These are phyloP conservation scores for Delphinapterus leucas DNA, from an alignment of 2,113 vertebrate genomes.

Conservation along the genomic window DNA sequence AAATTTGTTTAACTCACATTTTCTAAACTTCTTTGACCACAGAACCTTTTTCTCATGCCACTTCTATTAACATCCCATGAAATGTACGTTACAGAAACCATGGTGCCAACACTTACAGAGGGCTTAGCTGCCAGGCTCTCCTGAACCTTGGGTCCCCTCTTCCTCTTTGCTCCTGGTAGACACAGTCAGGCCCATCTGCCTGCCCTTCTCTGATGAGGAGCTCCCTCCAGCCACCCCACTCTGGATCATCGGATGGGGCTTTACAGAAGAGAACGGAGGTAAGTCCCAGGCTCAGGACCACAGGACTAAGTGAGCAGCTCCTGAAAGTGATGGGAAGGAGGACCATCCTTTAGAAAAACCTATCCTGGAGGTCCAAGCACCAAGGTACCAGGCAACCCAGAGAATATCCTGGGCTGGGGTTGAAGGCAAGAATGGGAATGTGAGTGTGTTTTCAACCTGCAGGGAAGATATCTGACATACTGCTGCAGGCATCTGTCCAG, in stretches of 20 bases:
- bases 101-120: neutral
- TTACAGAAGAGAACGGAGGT: conserved; percentile 81
- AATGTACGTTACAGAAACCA: neutral
- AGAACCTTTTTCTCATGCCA: neutral
- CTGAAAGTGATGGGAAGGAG: neutral
- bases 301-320: neutral
- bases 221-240: conserved; percentile 70
- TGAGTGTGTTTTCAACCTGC: neutral
- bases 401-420: neutral
- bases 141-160: neutral
- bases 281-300: conserved; percentile 45
- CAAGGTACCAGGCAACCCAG: neutral
- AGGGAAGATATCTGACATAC: conserved; percentile 85
- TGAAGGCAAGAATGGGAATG: neutral
- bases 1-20: neutral
- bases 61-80: neutral
- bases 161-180: conserved; percentile 73
- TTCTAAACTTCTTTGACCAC: neutral
- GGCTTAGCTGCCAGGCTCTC: neutral
- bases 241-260: conserved; percentile 92
- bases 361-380: neutral
- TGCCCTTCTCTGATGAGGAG: conserved; percentile 86
- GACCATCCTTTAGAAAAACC: neutral
- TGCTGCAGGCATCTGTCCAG: conserved; percentile 87
- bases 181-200: conserved; percentile 86